A percentile compares a stretch with the other conserved stretches of the same genome.
These are phyloP conservation scores for Conus ventricosus DNA, from an alignment of 1,140 invertebrate genomes.

Conservation along the genomic window DNA sequence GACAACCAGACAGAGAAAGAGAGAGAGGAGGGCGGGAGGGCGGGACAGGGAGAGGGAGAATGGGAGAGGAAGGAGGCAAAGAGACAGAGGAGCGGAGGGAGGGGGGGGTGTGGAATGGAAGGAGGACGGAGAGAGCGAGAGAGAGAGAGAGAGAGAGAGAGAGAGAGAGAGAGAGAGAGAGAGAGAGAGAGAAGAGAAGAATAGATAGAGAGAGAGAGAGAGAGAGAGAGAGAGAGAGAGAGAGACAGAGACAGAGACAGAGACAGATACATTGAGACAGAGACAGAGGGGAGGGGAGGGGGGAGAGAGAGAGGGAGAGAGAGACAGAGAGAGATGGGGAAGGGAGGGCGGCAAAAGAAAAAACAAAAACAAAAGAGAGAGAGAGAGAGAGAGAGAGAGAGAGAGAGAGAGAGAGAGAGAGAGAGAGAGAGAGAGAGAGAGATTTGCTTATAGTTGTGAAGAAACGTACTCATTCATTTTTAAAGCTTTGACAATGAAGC, in stretches of 20 bases:
- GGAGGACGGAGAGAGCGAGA: no score
- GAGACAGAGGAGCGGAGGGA: no score
- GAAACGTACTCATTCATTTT: no score
- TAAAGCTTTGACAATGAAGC: no score
- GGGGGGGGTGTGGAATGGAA: no score
- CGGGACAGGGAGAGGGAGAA: neutral
- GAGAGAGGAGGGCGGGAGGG: neutral
- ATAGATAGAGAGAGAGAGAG: neutral
- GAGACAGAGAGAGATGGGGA: neutral
- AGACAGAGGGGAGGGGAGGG: neutral
- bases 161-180: no score
- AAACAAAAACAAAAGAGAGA: neutral
- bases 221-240: neutral
- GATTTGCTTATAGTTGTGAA: neutral
- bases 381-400: neutral
- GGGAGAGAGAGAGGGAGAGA: neutral
- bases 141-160: no score
- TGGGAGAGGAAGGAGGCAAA: neutral
- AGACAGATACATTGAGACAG: neutral
- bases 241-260: neutral
- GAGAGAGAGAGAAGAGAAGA: neutral
- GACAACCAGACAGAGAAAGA: neutral
- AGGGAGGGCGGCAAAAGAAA: no score
- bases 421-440: conserved; percentile 1
- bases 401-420: neutral